Evolutionary conservation across 2,888 invertebrate species (phyloP), one percentile per base, ranked within the genome.

Genomic region (Octodonta nipae): DNA sequence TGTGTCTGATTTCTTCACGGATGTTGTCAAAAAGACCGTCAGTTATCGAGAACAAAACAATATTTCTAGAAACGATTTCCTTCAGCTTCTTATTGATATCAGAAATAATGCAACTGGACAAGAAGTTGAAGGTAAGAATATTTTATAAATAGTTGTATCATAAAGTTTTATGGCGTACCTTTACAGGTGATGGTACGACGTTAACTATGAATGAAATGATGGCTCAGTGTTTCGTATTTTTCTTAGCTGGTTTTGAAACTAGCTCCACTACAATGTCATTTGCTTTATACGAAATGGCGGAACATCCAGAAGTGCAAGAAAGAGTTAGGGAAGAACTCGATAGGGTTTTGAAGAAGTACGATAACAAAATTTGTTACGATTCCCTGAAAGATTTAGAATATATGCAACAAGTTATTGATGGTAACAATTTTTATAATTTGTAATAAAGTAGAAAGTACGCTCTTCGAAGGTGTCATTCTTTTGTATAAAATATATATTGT

Each of bases 51-150:
- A 61, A 35, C 51, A 55, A 13, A 60, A 63, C 38, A 55, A 63
- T 1, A 40, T 67, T 0, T 46, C 43, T 0, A 50, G 66, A 5
- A 65, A 67, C 29, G 71, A 69, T 49, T 69, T 72, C 35, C 46
- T 74, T 30, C 66, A 71, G 37, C 43, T 68, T 2, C 51, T 70
- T 27, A 54, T 66, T 12, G 45, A 35, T 11, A 22, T 22, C 22
- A 22, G 11, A 4, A 22, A 22, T 4, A 22, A 22, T 11, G 16
- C 12, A 15, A 2, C 11, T 13, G 7, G 8, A 3, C 22, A 22
- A 22, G 22, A 22, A 10, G 10, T 11, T 11, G 22, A 22, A 3
- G 22, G 10, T 29, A 12, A 25, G 32, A n/a, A n/a, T n/a, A n/a
- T n/a, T n/a, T n/a, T n/a, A n/a, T n/a, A n/a, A n/a, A n/a, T n/a